A percentile compares a stretch with the other conserved stretches of the same genome.
These are phyloP conservation scores for Apostichopus californicus DNA, from an alignment of 35 echinoderm and acorn worm genomes.

Conservation along the genomic window DNA sequence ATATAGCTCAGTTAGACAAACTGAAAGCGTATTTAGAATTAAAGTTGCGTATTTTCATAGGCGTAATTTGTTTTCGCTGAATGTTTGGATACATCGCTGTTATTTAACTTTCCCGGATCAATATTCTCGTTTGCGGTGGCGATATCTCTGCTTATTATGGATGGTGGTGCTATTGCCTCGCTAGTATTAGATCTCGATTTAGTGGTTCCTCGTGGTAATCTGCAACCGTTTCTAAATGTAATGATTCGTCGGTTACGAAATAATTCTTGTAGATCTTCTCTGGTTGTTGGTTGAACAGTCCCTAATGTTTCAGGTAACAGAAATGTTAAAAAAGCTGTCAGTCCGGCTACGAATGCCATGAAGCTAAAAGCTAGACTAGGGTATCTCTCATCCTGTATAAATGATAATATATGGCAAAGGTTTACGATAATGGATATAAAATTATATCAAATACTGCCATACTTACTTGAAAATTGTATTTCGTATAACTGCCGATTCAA, in stretches of 20 bases:
- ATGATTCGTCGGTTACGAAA: neutral
- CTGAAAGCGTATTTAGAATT: neutral
- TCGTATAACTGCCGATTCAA: too few relatives aligned
- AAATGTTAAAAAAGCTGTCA: neutral
- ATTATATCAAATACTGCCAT: neutral
- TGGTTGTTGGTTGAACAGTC: constrained; percentile 7
- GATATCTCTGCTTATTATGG: too few relatives aligned
- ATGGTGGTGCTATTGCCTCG: neutral
- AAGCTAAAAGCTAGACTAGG: neutral
- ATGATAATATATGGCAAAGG: neutral
- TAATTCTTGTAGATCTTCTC: neutral
- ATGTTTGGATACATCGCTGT: too few relatives aligned
- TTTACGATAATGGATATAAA: neutral
- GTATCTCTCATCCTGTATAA: neutral
- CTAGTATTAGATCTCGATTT: neutral
- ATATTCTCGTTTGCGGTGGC: too few relatives aligned
- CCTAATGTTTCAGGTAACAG: neutral
- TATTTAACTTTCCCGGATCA: too few relatives aligned
- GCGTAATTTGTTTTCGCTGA: neutral
- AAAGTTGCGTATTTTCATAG: neutral
- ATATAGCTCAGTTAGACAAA: too few relatives aligned
- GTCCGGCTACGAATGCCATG: neutral
- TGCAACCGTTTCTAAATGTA: neutral
- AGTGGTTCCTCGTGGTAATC: neutral
- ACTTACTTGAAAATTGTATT: neutral